These are phyloP conservation scores for Drosophila obscura DNA, from an alignment of 1,140 invertebrate genomes.

Conservation along the genomic window DNA sequence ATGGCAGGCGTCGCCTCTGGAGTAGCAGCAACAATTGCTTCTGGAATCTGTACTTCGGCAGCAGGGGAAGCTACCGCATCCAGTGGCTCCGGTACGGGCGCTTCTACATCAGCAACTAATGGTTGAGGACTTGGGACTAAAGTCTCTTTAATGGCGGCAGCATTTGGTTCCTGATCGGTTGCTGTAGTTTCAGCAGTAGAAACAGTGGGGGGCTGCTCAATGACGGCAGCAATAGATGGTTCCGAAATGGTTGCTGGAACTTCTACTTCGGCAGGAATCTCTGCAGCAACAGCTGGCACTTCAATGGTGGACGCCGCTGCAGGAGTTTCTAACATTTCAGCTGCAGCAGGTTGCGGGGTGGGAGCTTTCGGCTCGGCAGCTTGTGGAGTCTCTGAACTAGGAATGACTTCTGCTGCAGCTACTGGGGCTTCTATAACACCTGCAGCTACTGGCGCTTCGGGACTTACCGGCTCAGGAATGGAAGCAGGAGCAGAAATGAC, in stretches of 20 bases:
- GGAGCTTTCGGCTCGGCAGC: too few species aligned
- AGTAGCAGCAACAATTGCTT: not conserved
- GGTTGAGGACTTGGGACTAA: not conserved
- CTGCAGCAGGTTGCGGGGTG: too few species aligned
- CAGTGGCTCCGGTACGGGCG: not conserved
- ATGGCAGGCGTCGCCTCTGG: too few species aligned
- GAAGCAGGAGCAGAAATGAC: too few species aligned
- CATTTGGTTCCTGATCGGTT: not conserved
- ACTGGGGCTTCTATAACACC: too few species aligned
- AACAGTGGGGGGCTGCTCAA: not conserved
- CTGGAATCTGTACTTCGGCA: not conserved
- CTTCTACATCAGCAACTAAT: not conserved
- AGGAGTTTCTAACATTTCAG: too few species aligned
- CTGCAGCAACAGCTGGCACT: too few species aligned
- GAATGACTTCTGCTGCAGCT: too few species aligned
- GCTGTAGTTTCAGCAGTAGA: not conserved
- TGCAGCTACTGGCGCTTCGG: too few species aligned
- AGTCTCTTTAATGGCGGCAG: not conserved
- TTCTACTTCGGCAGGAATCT: not conserved
- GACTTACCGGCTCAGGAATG: too few species aligned
- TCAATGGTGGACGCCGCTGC: too few species aligned
- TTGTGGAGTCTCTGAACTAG: too few species aligned
- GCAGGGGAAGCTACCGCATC: not conserved
- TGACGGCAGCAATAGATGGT: not conserved
- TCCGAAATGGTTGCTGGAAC: not conserved